Base-by-base conservation (phyloP, 92 coral and sea anemone genomes). In the Parazoanthus atlanticus region DNA sequence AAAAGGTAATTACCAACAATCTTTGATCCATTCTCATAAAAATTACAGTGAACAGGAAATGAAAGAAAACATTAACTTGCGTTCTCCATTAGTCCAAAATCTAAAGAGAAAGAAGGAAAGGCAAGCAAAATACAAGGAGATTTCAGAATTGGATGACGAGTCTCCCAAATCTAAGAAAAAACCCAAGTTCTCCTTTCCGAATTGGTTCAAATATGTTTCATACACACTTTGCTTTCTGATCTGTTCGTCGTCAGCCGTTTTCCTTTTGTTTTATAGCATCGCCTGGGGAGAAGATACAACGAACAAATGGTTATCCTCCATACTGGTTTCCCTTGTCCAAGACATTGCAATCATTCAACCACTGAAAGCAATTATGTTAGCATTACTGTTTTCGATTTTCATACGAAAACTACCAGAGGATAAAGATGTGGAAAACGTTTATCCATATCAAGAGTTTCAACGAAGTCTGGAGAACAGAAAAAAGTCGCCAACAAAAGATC, bases 221-320 rank as follows among this genome's bases (percentile, higher is more conserved):
- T 95, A 90, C 85, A 72, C 89, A 0, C 75, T 93, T 30, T 92
- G 93, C 41, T 85, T 91, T 69, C 54, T 91, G 8, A 89, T 88
- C 71, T 76, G 92, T 2, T 26, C 90, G 41, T 71, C 88, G 10
- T 91, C 94, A 17, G 88, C 93, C 15, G 33, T 86, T 25, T 90
- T 95, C 58, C 92, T 94, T 12, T 86, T 94, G 85, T 94, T 95
- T 74, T 95, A 94, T 78, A 93, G 97, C 75, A 94, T 94, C 90
- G 67, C 43, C 64, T 94, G 97, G 97, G 97, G 97, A 38, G 85
- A 82, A 58, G 93, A 93, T 11, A 91, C 64, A 6, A 86, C 95
- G 0, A 90, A 94, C 79, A 69, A 93, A 76, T 94, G 97, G 97
- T 75, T 94, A 1, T 76, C 91, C 11, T 94, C 97, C 16, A 88